Conservation (phyloP, 2,888 invertebrate genomes). For the Bombyx huttoni region DNA sequence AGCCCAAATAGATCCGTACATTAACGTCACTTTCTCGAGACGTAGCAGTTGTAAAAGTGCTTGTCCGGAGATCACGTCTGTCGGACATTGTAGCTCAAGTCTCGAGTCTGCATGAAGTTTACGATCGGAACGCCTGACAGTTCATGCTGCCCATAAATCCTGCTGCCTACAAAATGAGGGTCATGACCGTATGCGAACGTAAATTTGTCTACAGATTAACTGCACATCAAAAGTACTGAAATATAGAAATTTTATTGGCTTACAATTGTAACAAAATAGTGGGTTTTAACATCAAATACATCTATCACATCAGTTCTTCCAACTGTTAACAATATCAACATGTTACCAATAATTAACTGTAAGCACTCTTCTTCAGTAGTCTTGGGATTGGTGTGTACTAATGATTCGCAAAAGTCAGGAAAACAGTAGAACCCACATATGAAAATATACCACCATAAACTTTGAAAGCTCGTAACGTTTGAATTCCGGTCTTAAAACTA, state of each 20-base stretch:
- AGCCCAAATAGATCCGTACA: background rate
- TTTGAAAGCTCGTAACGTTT: too few species aligned
- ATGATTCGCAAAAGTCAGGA: too few species aligned
- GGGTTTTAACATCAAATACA: too few species aligned
- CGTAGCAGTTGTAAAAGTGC: background rate
- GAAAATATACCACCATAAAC: too few species aligned
- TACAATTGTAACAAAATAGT: too few species aligned
- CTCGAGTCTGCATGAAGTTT: slow-evolving; percentile 19
- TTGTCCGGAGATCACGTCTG: slow-evolving; percentile 15
- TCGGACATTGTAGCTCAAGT: slow-evolving; percentile 17
- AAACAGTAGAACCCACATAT: too few species aligned
- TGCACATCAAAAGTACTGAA: background rate
- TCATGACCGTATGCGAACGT: slow-evolving; percentile 11
- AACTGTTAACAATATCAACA: too few species aligned
- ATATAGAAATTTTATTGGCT: background rate
- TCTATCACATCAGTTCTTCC: too few species aligned
- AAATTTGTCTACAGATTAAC: background rate
- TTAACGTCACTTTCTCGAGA: background rate
- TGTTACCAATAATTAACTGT: too few species aligned
- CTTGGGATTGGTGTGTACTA: too few species aligned
- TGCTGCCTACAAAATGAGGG: slow-evolving; percentile 14
- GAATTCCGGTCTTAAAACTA: too few species aligned
- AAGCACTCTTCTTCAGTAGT: too few species aligned
- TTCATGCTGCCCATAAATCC: slow-evolving; percentile 27
- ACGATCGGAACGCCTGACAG: slow-evolving; percentile 23